These are phyloP conservation scores for Scophthalmus maximus DNA, from an alignment of 2,113 vertebrate species.

Conservation along the genomic window DNA sequence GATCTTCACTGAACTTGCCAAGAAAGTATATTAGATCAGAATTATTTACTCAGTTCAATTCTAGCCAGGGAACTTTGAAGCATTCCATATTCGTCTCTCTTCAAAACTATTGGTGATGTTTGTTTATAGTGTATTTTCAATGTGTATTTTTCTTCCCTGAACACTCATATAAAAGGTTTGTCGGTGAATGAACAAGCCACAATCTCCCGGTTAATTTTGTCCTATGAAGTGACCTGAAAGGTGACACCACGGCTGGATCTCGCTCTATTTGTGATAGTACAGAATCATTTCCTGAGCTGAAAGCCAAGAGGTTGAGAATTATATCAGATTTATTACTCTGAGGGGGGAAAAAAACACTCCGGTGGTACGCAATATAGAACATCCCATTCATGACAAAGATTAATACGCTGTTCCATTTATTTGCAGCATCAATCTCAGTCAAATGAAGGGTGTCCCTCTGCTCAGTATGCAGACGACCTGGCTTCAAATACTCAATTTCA, in stretches of 20 bases:
- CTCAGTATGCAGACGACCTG: conserved; percentile 82
- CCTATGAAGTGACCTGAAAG: conserved; percentile 13
- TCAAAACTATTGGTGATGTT: neutral
- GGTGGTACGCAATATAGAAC: conserved; percentile 49
- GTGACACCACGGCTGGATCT: conserved; percentile 23
- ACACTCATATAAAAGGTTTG: neutral
- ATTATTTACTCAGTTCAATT: neutral
- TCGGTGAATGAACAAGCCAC: conserved; percentile 10
- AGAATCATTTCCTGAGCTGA: conserved; percentile 53
- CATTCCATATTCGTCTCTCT: neutral
- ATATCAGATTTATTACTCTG: conserved; percentile 69
- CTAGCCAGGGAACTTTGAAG: neutral
- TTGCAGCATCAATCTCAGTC: conserved; percentile 72
- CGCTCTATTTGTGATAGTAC: conserved; percentile 39
- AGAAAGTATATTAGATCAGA: neutral
- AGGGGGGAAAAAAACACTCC: conserved; percentile 39
- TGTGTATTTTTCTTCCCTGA: neutral
- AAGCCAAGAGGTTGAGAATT: conserved; percentile 44
- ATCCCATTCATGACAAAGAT: conserved; percentile 63
- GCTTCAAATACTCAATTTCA: conserved; percentile 83
- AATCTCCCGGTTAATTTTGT: conserved; percentile 28
- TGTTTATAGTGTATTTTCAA: too few relatives aligned
- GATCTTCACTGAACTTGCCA: neutral
- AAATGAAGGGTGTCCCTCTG: conserved; percentile 72
- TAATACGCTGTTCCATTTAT: conserved; percentile 66